Conservation (phyloP, 2,888 invertebrate species). For the Disparrhopalites patrizii region DNA sequence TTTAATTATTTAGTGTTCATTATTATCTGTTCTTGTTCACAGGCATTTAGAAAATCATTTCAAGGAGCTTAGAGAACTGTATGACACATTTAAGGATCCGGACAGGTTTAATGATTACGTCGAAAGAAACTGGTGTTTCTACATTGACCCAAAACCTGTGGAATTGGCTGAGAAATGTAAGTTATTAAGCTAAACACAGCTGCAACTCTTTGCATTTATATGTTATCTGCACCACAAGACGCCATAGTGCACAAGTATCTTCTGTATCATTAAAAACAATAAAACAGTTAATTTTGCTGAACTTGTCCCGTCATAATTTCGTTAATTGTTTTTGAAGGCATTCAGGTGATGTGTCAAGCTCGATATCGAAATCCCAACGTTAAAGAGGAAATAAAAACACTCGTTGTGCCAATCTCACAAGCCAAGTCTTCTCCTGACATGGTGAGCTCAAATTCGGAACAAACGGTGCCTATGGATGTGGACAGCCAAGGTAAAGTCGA, state of each 20-base stretch:
- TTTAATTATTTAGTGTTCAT: background rate
- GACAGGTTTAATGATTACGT: slow-evolving; percentile 9
- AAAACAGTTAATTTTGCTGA: background rate
- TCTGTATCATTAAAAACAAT: background rate
- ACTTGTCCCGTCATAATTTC: no score
- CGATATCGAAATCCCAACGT: background rate
- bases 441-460: background rate
- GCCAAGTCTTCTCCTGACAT: background rate
- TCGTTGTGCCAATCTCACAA: background rate
- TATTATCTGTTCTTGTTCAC: background rate
- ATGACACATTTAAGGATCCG: background rate
- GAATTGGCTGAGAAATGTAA: slow-evolving; percentile 21
- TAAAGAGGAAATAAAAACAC: no score
- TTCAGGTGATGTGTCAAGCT: slow-evolving; percentile 11
- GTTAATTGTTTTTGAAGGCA: no score
- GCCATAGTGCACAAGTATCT: no score
- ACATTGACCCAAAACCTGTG: slow-evolving; percentile 15
- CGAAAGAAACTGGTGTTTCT: slow-evolving; percentile 9
- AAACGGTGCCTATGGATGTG: background rate
- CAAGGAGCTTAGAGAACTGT: slow-evolving; percentile 1
- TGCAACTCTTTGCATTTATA: background rate
- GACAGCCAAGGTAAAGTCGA: background rate
- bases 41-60: slow-evolving; percentile 5
- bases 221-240: background rate
- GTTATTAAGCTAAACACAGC: no score